These are phyloP conservation scores for Siniperca obscura DNA, from an alignment of 2,797 vertebrate genomes.

Conservation along the genomic window DNA sequence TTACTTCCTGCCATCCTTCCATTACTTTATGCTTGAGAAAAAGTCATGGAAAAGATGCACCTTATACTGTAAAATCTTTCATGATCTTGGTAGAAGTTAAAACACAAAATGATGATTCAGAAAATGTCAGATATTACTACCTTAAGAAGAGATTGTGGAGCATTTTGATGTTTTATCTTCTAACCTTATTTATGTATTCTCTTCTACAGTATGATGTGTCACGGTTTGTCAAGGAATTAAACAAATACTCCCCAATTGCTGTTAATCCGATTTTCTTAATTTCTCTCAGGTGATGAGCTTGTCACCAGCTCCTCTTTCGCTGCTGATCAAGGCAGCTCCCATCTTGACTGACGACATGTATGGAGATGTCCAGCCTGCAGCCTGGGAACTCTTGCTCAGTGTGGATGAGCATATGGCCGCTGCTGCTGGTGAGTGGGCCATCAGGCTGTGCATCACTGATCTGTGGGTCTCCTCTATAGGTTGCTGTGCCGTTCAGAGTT, in stretches of 20 bases:
- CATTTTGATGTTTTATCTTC: no score
- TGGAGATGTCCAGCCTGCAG: slow-evolving; percentile 96
- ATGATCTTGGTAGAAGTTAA: no score
- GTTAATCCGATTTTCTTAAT: neutral
- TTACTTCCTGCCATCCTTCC: no score
- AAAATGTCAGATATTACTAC: no score
- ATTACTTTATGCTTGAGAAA: no score
- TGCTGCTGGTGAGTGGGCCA: slow-evolving; percentile 89
- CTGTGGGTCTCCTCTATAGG: neutral
- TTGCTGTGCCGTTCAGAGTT: neutral
- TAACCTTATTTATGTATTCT: neutral
- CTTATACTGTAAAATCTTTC: no score
- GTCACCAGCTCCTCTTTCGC: slow-evolving; percentile 94
- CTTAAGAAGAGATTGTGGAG: neutral
- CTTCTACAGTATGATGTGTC: neutral
- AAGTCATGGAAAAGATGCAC: no score
- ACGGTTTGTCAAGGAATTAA: neutral
- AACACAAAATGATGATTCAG: no score
- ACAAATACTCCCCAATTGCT: no score
- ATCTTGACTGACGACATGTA: slow-evolving; percentile 99
- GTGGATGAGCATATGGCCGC: slow-evolving; percentile 99
- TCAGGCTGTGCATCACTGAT: neutral
- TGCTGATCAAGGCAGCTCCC: slow-evolving; percentile 97
- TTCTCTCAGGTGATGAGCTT: slow-evolving; percentile 94
- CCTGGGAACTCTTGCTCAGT: slow-evolving; percentile 97